phyloP scores from a whole-genome alignment of 2,888 invertebrate genomes.

The Mactromeris polynyma region DNA sequence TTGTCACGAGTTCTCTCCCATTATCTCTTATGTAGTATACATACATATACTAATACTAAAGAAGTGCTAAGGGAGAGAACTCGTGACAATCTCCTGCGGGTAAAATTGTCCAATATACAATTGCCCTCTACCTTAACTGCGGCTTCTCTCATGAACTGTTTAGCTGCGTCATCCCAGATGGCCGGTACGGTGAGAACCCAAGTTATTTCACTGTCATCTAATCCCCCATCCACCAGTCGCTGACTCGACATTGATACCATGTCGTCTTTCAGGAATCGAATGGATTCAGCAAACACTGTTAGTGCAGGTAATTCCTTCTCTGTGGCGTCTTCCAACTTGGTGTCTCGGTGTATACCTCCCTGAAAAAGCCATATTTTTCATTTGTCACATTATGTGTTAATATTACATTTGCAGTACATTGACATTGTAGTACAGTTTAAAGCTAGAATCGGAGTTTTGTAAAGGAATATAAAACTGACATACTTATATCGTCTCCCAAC shows the following conservation, averaged over 20 bases:
- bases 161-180: constrained; percentile 60
- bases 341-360: constrained; percentile 48
- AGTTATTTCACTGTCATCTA: constrained; percentile 37
- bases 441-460: too few species aligned
- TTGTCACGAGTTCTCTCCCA: too few species aligned
- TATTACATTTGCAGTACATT: too few species aligned
- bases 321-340: constrained; percentile 42
- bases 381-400: too few species aligned
- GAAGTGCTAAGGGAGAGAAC: too few species aligned
- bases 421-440: too few species aligned
- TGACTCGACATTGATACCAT: constrained; percentile 42
- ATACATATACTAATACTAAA: too few species aligned
- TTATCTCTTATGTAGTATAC: too few species aligned
- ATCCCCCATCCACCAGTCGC: constrained; percentile 29
- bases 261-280: constrained; percentile 45
- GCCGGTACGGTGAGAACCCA: constrained; percentile 65
- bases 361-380: background rate
- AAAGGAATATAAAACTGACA: too few species aligned
- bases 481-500: background rate
- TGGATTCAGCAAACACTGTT: constrained; percentile 43
- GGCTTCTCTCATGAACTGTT: constrained; percentile 61
- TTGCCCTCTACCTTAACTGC: constrained; percentile 52
- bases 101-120: too few species aligned
- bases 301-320: constrained; percentile 47
- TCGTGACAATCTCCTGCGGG: too few species aligned